phyloP scores from a whole-genome alignment of 2,113 vertebrate species.

The Prochilodus magdalenae region DNA sequence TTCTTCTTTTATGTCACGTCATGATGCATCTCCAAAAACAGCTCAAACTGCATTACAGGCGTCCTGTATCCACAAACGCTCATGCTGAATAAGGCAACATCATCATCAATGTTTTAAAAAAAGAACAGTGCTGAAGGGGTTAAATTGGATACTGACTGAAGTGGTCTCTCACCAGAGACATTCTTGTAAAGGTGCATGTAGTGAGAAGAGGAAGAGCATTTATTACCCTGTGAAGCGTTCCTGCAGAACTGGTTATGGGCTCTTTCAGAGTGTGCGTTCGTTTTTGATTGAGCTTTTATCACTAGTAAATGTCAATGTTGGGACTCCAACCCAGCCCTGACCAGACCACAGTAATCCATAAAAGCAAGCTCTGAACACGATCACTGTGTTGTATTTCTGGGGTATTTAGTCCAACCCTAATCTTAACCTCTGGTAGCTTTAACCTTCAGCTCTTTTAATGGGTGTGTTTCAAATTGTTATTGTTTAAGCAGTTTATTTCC shows the following conservation, averaged over 20 bases:
- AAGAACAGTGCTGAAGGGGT: not conserved
- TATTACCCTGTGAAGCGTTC: conserved; percentile 37
- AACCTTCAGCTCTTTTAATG: too few relatives aligned
- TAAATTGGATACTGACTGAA: not conserved
- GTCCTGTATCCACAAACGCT: too few relatives aligned
- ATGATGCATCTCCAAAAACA: too few relatives aligned
- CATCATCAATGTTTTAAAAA: not conserved
- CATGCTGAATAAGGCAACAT: too few relatives aligned
- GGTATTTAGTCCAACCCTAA: too few relatives aligned
- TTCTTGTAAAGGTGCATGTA: not conserved
- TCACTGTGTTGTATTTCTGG: not conserved
- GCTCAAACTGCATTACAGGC: too few relatives aligned
- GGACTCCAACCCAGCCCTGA: conserved; percentile 18
- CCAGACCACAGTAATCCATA: conserved; percentile 1
- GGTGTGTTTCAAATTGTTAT: too few relatives aligned
- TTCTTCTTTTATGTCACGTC: too few relatives aligned
- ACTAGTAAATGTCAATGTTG: conserved; percentile 17
- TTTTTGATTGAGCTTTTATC: conserved; percentile 37
- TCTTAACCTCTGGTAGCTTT: too few relatives aligned
- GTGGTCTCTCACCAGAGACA: not conserved
- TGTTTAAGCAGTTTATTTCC: too few relatives aligned
- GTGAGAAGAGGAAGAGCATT: conserved; percentile 35
- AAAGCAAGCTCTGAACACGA: not conserved
- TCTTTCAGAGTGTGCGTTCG: not conserved
- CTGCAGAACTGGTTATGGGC: not conserved